A percentile compares a stretch with the other conserved stretches of the same genome.
Conservation (phyloP, 2,888 invertebrate genomes). For the Homarus gammarus region DNA sequence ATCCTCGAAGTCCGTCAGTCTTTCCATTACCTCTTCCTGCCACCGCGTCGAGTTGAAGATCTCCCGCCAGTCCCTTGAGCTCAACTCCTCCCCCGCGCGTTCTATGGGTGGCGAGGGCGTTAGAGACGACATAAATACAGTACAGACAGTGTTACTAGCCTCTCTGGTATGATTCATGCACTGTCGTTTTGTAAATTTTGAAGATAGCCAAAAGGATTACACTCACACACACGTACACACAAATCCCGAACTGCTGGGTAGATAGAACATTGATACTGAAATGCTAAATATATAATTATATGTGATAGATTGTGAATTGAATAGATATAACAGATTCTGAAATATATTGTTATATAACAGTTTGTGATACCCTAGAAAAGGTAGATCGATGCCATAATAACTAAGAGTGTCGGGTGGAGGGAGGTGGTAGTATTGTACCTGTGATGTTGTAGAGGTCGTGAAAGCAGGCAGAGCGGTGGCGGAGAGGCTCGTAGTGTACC, state of each 20-base stretch:
- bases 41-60: conserved; percentile 86
- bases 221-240: no score
- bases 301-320: no score
- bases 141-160: neutral
- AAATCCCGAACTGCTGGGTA: no score
- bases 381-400: no score
- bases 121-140: neutral
- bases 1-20: conserved; percentile 88
- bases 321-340: no score
- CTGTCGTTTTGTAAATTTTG: neutral
- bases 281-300: no score
- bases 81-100: conserved; percentile 81
- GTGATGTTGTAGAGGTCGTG: conserved; percentile 89
- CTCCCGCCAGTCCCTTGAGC: conserved; percentile 31
- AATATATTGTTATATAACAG: no score
- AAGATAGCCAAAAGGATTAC: no score
- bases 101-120: conserved; percentile 78
- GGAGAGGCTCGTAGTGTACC: conserved; percentile 22
- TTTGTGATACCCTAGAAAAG: no score
- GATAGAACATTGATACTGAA: no score
- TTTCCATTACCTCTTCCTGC: conserved; percentile 84
- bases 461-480: conserved; percentile 82
- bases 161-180: neutral
- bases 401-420: no score
- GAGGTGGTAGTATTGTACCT: no score